Evolutionary conservation across 2,113 vertebrate species (phyloP).

Genomic region (Pungitius pungitius): DNA sequence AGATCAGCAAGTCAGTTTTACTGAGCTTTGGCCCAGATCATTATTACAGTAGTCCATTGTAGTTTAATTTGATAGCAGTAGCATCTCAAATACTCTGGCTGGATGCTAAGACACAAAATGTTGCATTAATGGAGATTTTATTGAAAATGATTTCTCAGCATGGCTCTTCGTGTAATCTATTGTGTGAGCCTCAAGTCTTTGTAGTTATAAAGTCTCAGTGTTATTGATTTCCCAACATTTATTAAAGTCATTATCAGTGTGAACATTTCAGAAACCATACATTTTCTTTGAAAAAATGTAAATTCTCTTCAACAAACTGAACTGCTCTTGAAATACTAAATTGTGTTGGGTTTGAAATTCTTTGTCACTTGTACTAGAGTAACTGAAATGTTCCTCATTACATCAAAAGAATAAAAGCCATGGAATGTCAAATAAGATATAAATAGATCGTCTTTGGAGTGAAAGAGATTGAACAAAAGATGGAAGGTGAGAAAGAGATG

Average conservation of each 20-base stretch:
- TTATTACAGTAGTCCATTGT: background rate
- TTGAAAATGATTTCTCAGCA: conserved; percentile 10
- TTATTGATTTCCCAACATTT: conserved; percentile 77
- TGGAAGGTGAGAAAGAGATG: conserved; percentile 45
- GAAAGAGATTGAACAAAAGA: conserved; percentile 48
- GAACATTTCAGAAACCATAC: conserved; percentile 74
- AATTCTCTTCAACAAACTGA: conserved; percentile 18
- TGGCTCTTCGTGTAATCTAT: background rate
- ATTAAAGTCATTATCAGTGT: conserved; percentile 84
- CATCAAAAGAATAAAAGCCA: conserved; percentile 52
- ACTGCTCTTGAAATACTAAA: conserved; percentile 10
- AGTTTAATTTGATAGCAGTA: background rate
- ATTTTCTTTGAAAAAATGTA: background rate
- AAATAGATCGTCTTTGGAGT: conserved; percentile 53
- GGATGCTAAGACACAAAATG: background rate
- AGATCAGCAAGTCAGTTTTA: background rate
- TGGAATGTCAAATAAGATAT: conserved; percentile 58
- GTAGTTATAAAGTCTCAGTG: background rate
- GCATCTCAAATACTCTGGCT: background rate
- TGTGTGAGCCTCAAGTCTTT: conserved; percentile 3
- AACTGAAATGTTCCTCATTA: conserved; percentile 58
- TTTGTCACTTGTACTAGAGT: conserved; percentile 39
- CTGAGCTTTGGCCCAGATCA: background rate
- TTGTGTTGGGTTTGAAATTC: conserved; percentile 19
- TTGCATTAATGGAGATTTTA: conserved; percentile 1